Conservation (phyloP, 2,113 vertebrate species). For the Polyodon spathula region DNA sequence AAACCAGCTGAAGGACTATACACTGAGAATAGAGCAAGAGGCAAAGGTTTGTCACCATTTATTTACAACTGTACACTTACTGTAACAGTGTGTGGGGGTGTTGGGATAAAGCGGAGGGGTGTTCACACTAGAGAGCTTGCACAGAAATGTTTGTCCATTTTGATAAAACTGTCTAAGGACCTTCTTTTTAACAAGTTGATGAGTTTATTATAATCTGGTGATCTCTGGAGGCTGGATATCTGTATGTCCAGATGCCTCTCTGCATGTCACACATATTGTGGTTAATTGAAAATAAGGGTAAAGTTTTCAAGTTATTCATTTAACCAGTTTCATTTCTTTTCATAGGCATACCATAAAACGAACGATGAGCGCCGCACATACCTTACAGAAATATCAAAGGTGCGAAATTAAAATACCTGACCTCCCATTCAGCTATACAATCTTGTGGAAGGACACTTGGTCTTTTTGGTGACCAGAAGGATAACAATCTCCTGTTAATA, state of each 20-base stretch:
- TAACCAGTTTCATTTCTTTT: constrained; percentile 19
- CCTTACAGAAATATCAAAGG: constrained; percentile 69
- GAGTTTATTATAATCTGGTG: too few species aligned
- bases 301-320: constrained; percentile 15
- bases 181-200: too few species aligned
- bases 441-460: too few species aligned
- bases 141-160: too few species aligned
- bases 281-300: background rate
- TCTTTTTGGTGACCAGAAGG: too few species aligned
- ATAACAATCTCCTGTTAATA: too few species aligned
- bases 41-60: constrained; percentile 59
- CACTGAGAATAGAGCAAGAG: constrained; percentile 64
- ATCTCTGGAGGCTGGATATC: too few species aligned
- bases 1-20: constrained; percentile 66
- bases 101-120: too few species aligned
- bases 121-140: too few species aligned
- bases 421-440: too few species aligned
- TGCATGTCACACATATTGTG: background rate
- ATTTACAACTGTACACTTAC: background rate
- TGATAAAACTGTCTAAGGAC: too few species aligned
- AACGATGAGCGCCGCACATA: constrained; percentile 59
- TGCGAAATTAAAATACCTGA: constrained; percentile 44
- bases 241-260: too few species aligned
- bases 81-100: background rate
- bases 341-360: constrained; percentile 70